Evolutionary conservation across 2,113 vertebrate species (phyloP).

Genomic region (Hystrix brachyura): DNA sequence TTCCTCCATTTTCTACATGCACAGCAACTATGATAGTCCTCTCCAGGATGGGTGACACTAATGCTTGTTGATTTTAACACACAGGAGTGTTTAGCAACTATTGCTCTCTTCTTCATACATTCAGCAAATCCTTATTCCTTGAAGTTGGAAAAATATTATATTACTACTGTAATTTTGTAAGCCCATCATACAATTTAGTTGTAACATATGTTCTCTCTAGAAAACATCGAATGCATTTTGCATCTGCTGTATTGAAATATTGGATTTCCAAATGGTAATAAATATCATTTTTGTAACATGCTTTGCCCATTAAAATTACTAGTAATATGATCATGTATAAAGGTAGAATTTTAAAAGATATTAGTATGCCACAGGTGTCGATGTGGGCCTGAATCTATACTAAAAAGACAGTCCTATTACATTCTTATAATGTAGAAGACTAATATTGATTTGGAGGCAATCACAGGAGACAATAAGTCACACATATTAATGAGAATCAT

Average conservation of each 20-base stretch:
- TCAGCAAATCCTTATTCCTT: slow-evolving; percentile 15
- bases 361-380: neutral
- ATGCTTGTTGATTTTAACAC: neutral
- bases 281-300: slow-evolving; percentile 4
- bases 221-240: slow-evolving; percentile 18
- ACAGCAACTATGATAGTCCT: neutral
- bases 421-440: neutral
- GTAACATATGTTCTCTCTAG: neutral
- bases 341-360: neutral
- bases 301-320: neutral
- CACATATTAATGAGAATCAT: slow-evolving; percentile 15
- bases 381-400: slow-evolving; percentile 22
- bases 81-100: neutral
- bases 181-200: neutral
- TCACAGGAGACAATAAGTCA: neutral
- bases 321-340: neutral
- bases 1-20: neutral
- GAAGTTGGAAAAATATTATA: neutral
- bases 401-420: neutral
- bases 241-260: neutral
- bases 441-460: neutral
- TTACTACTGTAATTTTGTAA: neutral
- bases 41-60: neutral
- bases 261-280: neutral
- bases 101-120: neutral